phyloP scores from a whole-genome alignment of 2,797 vertebrate genomes.

The Parambassis ranga region DNA sequence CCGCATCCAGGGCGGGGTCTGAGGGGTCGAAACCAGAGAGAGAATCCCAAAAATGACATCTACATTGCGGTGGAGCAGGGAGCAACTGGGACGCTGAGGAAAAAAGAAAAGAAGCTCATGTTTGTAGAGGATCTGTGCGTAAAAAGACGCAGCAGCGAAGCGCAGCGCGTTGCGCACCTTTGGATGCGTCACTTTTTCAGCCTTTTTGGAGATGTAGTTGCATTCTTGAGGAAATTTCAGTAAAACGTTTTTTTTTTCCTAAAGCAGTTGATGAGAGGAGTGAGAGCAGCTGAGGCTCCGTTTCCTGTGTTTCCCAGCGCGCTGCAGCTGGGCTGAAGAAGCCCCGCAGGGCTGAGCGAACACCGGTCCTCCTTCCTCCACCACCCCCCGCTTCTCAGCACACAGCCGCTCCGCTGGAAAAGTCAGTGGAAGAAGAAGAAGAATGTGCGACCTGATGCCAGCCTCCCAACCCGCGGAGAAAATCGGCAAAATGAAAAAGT shows the following conservation, averaged over 20 bases:
- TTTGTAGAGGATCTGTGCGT: not conserved
- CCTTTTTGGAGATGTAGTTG: conserved; percentile 51
- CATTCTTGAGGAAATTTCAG: conserved; percentile 20
- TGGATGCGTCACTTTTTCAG: conserved; percentile 23
- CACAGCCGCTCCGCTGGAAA: conserved; percentile 10
- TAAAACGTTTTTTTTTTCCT: conserved; percentile 24
- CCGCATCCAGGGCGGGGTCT: conserved; percentile 59
- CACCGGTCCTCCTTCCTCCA: not conserved
- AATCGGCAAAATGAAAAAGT: conserved; percentile 96
- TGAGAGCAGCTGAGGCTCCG: conserved; percentile 24
- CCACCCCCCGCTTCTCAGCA: conserved; percentile 3
- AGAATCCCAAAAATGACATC: conserved; percentile 78
- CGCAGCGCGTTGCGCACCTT: conserved; percentile 12
- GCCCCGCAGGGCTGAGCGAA: conserved; percentile 30
- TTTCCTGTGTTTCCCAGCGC: conserved; percentile 51
- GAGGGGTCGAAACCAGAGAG: conserved; percentile 50
- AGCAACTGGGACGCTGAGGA: conserved; percentile 41
- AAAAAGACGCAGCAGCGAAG: not conserved
- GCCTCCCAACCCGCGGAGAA: conserved; percentile 86
- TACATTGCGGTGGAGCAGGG: conserved; percentile 62
- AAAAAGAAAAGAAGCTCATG: conserved; percentile 10
- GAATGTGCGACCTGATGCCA: conserved; percentile 89
- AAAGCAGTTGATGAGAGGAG: conserved; percentile 52
- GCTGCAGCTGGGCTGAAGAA: conserved; percentile 56
- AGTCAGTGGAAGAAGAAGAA: conserved; percentile 15